Base-by-base conservation (phyloP, 1,140 invertebrate species). In the Psilanteris sp. region DNA sequence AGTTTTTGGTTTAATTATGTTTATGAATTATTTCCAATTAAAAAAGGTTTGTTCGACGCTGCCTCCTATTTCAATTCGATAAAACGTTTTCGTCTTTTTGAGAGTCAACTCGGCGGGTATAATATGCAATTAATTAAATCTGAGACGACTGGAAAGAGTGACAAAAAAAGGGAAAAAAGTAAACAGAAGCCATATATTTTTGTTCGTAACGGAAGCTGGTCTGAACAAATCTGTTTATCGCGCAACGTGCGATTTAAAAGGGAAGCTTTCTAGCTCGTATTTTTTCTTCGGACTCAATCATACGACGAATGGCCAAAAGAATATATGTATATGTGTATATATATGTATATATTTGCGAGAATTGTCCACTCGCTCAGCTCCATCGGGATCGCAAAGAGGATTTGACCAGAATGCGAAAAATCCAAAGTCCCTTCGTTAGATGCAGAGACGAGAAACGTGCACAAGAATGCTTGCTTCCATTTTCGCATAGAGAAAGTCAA, bases 391-490 rank as follows among this genome's bases (percentile, higher is more conserved):
- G 68, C 68, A 78, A 79, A 79, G 71, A 79, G 79, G 79, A 79
- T 81, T 81, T 81, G 43, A 74, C 50, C 41, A 72, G 71, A 67
- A 76, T 75, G 73, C 68, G 67, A 73, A 80, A 80, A 80, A 76
- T 80, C 72, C 59, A 78, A 73, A 76, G 70, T 75, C 71, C 64
- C 75, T 74, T 80, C 55, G 67, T 73, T 78, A 76, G 72, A 59
- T 43, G 26, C 67, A 37, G 54, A 70, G 70, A 46, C 34, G 59
- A 52, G 54, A 62, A 41, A 67, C 54, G 37, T 61, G 64, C 57
- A 26, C 36, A 66, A 78, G 70, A 78, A 77, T 70, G 36, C 57
- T 76, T 62, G 64, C 64, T 44, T 70, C 59, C 50, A 66, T 76
- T 76, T 70, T 70, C 50, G 32, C 64, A 55, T 43, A 72, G 59